These are phyloP conservation scores for Lophura nycthemera DNA, from an alignment of 2,113 vertebrate genomes.

Conservation along the genomic window DNA sequence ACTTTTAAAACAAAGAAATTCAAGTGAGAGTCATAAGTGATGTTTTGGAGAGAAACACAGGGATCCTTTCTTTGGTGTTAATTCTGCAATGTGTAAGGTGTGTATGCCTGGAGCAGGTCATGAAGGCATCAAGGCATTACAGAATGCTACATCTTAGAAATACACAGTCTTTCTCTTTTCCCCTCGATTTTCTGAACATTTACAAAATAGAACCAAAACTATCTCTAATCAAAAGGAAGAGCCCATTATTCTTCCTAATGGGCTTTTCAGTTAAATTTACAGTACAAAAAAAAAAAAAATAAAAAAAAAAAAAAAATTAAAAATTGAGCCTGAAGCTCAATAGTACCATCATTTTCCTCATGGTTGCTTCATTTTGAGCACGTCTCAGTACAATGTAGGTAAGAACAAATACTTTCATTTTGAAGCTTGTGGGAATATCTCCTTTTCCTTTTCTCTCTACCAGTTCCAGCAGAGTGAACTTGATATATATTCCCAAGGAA, in stretches of 20 bases:
- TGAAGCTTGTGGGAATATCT: not conserved
- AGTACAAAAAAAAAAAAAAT: not conserved
- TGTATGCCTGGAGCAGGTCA: not conserved
- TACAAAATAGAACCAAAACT: slow-evolving; percentile 1
- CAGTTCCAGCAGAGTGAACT: not conserved
- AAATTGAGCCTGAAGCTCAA: not conserved
- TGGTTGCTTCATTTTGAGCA: not conserved
- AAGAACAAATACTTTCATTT: not conserved
- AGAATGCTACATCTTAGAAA: not conserved
- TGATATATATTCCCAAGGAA: slow-evolving; percentile 12
- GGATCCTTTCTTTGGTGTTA: not conserved
- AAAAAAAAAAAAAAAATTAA: not conserved
- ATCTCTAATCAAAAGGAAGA: not conserved
- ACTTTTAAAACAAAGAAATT: not conserved
- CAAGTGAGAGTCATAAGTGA: not conserved
- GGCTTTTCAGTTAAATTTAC: slow-evolving; percentile 19
- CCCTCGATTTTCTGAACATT: not conserved
- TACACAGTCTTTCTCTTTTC: not conserved
- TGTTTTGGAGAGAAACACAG: not conserved
- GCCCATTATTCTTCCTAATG: not conserved
- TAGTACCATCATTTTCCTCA: not conserved
- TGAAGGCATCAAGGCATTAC: not conserved
- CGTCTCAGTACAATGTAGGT: not conserved
- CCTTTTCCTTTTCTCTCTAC: not conserved
- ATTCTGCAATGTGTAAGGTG: not conserved